These are phyloP conservation scores for Sepioteuthis lessoniana DNA, from an alignment of 2,888 invertebrate genomes.

Conservation along the genomic window DNA sequence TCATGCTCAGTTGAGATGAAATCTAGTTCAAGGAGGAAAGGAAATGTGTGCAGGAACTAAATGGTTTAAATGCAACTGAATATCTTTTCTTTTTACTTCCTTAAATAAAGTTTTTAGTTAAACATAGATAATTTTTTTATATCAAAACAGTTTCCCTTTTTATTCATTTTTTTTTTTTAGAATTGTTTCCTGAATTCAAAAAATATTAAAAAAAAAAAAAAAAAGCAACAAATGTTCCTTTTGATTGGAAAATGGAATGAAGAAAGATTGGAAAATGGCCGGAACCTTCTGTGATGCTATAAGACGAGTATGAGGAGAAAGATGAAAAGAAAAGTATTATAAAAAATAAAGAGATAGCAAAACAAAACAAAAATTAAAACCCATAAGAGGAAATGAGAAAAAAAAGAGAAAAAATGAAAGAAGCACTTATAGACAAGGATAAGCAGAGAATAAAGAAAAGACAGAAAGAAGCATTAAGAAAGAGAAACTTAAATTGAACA, in stretches of 20 bases:
- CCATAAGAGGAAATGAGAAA: not conserved
- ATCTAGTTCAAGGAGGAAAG: not conserved
- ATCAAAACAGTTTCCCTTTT: too few relatives aligned
- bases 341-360: not conserved
- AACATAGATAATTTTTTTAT: not conserved
- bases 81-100: not conserved
- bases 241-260: not conserved
- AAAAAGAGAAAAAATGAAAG: not conserved
- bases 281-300: not conserved
- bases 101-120: not conserved
- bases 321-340: not conserved
- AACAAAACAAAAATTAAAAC: not conserved
- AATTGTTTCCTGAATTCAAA: not conserved
- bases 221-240: not conserved
- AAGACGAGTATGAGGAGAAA: not conserved
- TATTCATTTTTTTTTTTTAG: not conserved
- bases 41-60: not conserved
- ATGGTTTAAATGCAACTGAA: not conserved
- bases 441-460: too few relatives aligned
- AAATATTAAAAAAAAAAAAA: not conserved
- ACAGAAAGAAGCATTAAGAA: too few relatives aligned
- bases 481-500: too few relatives aligned
- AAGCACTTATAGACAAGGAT: too few relatives aligned
- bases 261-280: not conserved
- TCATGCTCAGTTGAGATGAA: not conserved